Evolutionary conservation across 1,140 invertebrate genomes (phyloP).

Genomic region (Drosophila simulans): DNA sequence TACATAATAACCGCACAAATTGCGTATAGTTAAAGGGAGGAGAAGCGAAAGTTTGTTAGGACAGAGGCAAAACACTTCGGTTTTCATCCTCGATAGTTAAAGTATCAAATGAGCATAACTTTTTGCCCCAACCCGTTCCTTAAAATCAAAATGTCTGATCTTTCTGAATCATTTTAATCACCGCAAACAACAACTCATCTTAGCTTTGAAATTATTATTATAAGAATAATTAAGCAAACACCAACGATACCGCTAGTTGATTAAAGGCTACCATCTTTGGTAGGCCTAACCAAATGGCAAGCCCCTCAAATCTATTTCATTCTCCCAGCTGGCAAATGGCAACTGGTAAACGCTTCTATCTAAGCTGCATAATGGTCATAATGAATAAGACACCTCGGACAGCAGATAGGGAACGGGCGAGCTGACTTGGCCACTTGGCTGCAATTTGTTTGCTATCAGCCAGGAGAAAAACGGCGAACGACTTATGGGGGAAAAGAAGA

Average conservation of each 20-base stretch:
- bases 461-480: constrained; percentile 16
- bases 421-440: constrained; percentile 47
- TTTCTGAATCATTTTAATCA: too few relatives aligned
- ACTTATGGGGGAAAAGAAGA: constrained; percentile 4
- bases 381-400: constrained; percentile 68
- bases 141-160: too few relatives aligned
- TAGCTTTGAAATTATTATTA: too few relatives aligned
- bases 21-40: neutral
- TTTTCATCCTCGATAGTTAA: too few relatives aligned
- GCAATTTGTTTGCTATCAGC: constrained; percentile 74
- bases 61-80: neutral
- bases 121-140: too few relatives aligned
- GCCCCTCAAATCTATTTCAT: neutral
- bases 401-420: constrained; percentile 50
- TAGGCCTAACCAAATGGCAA: neutral
- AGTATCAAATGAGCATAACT: too few relatives aligned
- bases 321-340: constrained; percentile 25
- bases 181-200: too few relatives aligned
- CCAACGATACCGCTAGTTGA: too few relatives aligned
- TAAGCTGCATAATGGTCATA: constrained; percentile 57
- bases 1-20: constrained; percentile 5
- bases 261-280: too few relatives aligned
- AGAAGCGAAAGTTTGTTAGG: neutral
- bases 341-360: constrained; percentile 42
- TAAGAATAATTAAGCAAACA: too few relatives aligned